A percentile compares a stretch with the other conserved stretches of the same genome.
Evolutionary conservation across 2,797 vertebrate genomes (phyloP).

Genomic region (Artibeus jamaicensis): DNA sequence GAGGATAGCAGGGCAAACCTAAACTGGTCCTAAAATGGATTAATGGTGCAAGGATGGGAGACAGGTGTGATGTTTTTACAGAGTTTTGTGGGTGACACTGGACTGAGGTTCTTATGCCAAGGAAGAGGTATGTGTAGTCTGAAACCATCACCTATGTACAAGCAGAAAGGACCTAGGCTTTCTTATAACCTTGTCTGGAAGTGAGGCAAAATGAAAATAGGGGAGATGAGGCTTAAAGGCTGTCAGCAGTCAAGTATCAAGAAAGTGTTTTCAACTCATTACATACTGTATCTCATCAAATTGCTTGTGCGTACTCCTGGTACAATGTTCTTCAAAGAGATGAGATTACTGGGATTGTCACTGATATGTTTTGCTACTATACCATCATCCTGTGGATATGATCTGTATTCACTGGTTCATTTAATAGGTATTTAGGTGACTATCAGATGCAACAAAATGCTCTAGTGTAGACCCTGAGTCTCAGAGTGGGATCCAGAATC

Average conservation of each 20-base stretch:
- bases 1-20: not conserved
- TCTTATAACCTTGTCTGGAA: not conserved
- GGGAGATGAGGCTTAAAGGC: not conserved
- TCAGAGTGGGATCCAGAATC: not conserved
- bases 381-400: not conserved
- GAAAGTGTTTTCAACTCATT: not conserved
- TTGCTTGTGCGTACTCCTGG: fast-evolving
- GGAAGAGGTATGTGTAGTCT: fast-evolving
- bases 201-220: not conserved
- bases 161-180: not conserved
- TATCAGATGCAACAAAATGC: not conserved
- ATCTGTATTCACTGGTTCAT: not conserved
- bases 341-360: not conserved
- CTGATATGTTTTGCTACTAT: not conserved
- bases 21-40: not conserved
- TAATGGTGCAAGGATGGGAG: not conserved
- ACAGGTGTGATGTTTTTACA: not conserved
- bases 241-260: not conserved
- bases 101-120: not conserved
- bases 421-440: not conserved
- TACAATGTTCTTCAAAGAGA: not conserved
- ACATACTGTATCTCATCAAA: not conserved
- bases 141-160: not conserved
- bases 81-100: not conserved
- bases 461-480: not conserved